Base-by-base conservation (phyloP, 2,113 vertebrate species). In the Anguilla rostrata region DNA sequence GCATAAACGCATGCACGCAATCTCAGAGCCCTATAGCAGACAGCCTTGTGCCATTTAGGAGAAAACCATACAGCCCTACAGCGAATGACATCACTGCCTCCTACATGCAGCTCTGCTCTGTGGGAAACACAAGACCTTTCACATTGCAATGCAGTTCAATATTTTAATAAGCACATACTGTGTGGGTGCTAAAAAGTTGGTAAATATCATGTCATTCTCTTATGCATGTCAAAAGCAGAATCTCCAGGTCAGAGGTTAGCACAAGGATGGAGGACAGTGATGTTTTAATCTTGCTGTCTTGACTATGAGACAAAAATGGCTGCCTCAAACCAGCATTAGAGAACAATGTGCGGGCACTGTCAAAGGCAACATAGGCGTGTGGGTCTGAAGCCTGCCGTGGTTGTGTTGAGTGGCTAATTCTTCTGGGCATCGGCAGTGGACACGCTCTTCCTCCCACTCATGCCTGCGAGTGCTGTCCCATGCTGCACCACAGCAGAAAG, bases 301-400 rank as follows among this genome's bases (percentile, higher is more conserved):
- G 88, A 88, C 86, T 89, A 89, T 82, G 82, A 81, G 85, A 87
- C 84, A 5, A 5, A 92, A 93, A 94, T 92, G 91, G 93, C 92
- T 93, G 82, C 82, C 79, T 53, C 82, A 39, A 56, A 87, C 82
- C 85, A 81, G 87, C 85, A 87, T 83, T 71, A 87, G 86, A 40
- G 46, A 26, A 78, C 83, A 83, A 83, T 39, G 39, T 81, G 84
- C 60, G 57, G 81, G 41, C 66, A 80, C 81, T 83, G 66, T 82
- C 41, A 81, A 41, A 83, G 81, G 1, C 34, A 8, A 57, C 11
- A 39, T 2, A 80, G 84, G 56, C 86, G 75, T 84, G 39, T 41
- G 34, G 11, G 78, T 80, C 78, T 80, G 40, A 3, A 39, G 78
- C 40, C 39, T 39, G 12, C 39, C 15, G 78, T 3, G 16, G 41